Evolutionary conservation across 2,113 vertebrate genomes (phyloP), one percentile per base, ranked within the genome.

Genomic region (Prolemur simus): DNA sequence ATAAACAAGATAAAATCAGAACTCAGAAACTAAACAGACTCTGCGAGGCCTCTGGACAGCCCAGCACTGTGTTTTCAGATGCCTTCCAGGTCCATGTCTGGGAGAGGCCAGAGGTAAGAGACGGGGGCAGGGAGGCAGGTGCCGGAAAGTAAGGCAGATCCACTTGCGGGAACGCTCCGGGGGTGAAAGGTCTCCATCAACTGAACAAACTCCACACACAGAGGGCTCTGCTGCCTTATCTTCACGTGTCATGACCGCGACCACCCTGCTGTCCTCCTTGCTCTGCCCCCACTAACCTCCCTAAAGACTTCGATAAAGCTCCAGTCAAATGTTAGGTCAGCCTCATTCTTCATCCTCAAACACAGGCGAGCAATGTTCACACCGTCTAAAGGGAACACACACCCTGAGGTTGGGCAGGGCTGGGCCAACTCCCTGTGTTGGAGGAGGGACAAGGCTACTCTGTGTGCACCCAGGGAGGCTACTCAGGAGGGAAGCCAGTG

Each of bases 1-100:
- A 88, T 87, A 95, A 96, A 89, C 45, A 34, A 80, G 97, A 97
- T 97, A 74, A 95, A 76, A 97, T 93, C 95, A 73, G 93, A 91
- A 81, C 54, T 81, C 66, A 39, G 71, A 95, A 81, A 49, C 66
- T n/a, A 81, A 94, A 71, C n/a, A 88, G 91, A 69, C 83, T 88
- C 58, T 14, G 3, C 0, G 0, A 85, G 63, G 83, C 66, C 73
- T 81, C 89, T 27, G 68, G 47, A 60, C 68, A 80, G 88, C 84
- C 47, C 58, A 27, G 91, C 14, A 21, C 39, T 94, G 76, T 92
- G 91, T 95, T 89, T 80, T 84, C 91, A 91, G 87, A 85, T 93
- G 66, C 93, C 91, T 68, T 73, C 66, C 52, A 52, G 86, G 71
- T 68, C 63, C 0, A 0, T 5, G 18, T 93, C 91, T 86, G 37